These are phyloP conservation scores for Lethenteron camtschaticum DNA, from an alignment of 2,113 vertebrate species.

Conservation along the genomic window DNA sequence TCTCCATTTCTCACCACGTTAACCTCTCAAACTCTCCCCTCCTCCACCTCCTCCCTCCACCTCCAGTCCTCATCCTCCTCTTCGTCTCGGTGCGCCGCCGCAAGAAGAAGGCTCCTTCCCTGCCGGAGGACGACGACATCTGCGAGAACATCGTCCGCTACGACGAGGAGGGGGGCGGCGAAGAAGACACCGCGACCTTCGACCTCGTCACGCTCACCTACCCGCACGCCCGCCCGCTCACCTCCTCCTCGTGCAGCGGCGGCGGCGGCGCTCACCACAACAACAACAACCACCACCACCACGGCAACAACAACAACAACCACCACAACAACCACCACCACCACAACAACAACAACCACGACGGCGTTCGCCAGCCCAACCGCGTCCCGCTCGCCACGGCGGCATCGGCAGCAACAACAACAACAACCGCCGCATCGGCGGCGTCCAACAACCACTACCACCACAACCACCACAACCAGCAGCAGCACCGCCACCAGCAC, in stretches of 20 bases:
- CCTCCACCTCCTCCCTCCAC: constrained; percentile 18
- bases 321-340: constrained; percentile 1
- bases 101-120: constrained; percentile 46
- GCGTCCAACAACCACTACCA: constrained; percentile 22
- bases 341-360: not conserved
- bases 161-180: constrained; percentile 55
- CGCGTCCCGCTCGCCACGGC: not conserved
- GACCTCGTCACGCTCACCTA: constrained; percentile 59
- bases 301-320: constrained; percentile 18
- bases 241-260: not conserved
- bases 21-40: not conserved
- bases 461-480: not conserved
- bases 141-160: constrained; percentile 73
- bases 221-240: constrained; percentile 13
- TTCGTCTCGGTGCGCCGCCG: constrained; percentile 47
- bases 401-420: not conserved
- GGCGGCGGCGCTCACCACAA: not conserved
- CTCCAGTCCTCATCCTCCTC: constrained; percentile 24
- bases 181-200: constrained; percentile 68
- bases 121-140: constrained; percentile 57
- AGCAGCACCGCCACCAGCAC: not conserved
- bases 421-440: constrained; percentile 12
- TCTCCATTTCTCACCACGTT: not conserved
- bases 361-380: not conserved
- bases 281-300: constrained; percentile 8